Percentiles rank a stretch among this genome's conserved stretches.
phyloP scores from a whole-genome alignment of 2,888 invertebrate species.

The Drosophila parthenogenetica region DNA sequence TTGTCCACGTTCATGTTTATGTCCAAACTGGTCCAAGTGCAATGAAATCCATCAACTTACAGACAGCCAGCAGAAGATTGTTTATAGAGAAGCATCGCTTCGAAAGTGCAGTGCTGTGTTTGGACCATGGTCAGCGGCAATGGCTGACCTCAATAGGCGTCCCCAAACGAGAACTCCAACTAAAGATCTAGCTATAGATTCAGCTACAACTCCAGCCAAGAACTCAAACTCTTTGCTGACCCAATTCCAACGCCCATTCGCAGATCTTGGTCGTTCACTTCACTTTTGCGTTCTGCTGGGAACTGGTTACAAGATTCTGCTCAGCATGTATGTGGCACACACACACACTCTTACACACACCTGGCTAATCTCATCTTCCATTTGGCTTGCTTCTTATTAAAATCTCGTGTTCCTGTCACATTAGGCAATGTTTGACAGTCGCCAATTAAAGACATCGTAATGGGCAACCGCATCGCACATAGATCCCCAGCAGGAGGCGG shows the following conservation, averaged over 20 bases:
- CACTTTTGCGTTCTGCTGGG: slow-evolving; percentile 64
- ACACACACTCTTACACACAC: slow-evolving; percentile 8
- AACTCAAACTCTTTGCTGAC: slow-evolving; percentile 60
- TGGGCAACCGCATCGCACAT: slow-evolving; percentile 63
- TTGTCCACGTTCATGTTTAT: slow-evolving; percentile 39
- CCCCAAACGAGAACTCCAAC: slow-evolving; percentile 28
- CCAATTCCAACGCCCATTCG: slow-evolving; percentile 71
- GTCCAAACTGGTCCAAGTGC: slow-evolving; percentile 43
- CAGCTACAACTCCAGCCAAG: slow-evolving; percentile 1
- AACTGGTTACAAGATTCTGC: slow-evolving; percentile 63
- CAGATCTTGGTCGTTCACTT: slow-evolving; percentile 64
- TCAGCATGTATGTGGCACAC: slow-evolving; percentile 38
- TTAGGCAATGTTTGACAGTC: slow-evolving; percentile 71
- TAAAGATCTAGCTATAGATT: background rate
- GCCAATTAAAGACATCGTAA: slow-evolving; percentile 47
- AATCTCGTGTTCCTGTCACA: slow-evolving; percentile 56
- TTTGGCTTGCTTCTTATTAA: slow-evolving; percentile 38
- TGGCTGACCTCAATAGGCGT: slow-evolving; percentile 57
- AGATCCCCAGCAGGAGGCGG: slow-evolving; percentile 25
- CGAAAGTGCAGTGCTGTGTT: slow-evolving; percentile 21
- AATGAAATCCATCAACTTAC: slow-evolving; percentile 49
- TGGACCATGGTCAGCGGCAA: slow-evolving; percentile 39
- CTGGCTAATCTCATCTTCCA: slow-evolving; percentile 6
- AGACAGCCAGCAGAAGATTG: slow-evolving; percentile 17
- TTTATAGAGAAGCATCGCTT: slow-evolving; percentile 18